Evolutionary conservation across 2,113 vertebrate species (phyloP), one percentile per base, ranked within the genome.

Genomic region (Labrus mixtus): DNA sequence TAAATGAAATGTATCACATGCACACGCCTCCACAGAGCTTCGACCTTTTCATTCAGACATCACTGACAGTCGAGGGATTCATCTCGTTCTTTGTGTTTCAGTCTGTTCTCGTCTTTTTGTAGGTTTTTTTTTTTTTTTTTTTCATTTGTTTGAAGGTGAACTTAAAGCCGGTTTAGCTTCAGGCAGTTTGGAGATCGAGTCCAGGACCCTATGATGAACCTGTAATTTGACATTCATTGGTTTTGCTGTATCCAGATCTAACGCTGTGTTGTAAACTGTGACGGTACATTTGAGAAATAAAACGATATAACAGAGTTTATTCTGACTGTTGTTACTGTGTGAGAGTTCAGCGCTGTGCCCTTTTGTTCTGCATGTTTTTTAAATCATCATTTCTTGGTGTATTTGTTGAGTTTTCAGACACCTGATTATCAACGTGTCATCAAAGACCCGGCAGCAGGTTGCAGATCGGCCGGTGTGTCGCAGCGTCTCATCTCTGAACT

Each of bases 251-350:
- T 90, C 79, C 82, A 75, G 73, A 68, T 76, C 61, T 62, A 68
- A 84, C 68, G 74, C 60, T 91, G 82, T 94, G 90, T 83, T 91
- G 92, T 93, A 85, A 88, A 82, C 78, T 57, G 92, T 94, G 93
- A 90, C 63, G 33, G 81, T 84, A 80, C 68, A 83, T 87, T 83
- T 86, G 64, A 91, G 82, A 74, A 92, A 91, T 93, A 89, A 92
- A 94, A 73, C 11, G 15, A 60, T 22, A 43, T 77, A 67, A 45
- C 41, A 62, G 51, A 61, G 70, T 20, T 74, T 13, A 41, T 10
- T 0, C 8, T 39, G 2, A 6, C 29, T 41, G 11, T 64, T 37
- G 0, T 29, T 9, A 6, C 25, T n/a, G n/a, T 37, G 0, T 13
- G 1, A 15, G 36, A 10, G 8, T 16, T 46, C 8, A 25, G 20